Conservation (phyloP, 2,797 vertebrate genomes). For the Fistularia tabacaria region DNA sequence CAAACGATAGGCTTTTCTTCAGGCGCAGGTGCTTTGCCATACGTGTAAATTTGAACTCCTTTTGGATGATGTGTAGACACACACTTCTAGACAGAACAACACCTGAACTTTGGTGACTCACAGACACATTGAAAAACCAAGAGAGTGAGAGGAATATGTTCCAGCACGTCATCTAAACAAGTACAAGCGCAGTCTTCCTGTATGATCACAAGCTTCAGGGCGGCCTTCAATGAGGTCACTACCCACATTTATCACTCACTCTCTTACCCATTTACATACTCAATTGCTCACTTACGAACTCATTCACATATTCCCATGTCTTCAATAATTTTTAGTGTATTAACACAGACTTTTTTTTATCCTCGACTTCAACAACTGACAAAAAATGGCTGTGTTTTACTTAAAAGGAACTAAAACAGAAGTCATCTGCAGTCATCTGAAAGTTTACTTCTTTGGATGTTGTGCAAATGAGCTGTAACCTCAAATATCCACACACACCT, state of each 20-base stretch:
- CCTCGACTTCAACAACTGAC: too few species aligned
- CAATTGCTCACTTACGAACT: not conserved
- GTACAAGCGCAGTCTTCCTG: slow-evolving; percentile 27
- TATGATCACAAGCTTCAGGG: slow-evolving; percentile 24
- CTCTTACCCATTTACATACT: not conserved
- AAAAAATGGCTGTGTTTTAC: too few species aligned
- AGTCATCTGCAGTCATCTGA: too few species aligned
- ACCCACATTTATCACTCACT: not conserved
- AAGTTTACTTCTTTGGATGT: slow-evolving; percentile 6
- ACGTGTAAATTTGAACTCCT: slow-evolving; percentile 4
- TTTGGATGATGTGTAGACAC: slow-evolving; percentile 19
- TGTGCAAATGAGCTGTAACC: not conserved
- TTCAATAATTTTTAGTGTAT: too few species aligned
- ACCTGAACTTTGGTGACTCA: slow-evolving; percentile 50
- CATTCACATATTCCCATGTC: not conserved
- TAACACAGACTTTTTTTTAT: too few species aligned
- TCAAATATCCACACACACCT: slow-evolving; percentile 9
- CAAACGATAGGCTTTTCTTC: too few species aligned
- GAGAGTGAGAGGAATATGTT: slow-evolving; percentile 5
- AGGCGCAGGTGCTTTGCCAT: not conserved
- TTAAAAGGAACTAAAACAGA: too few species aligned
- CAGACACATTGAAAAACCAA: not conserved
- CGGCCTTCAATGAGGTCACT: slow-evolving; percentile 25
- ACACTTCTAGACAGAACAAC: slow-evolving; percentile 42
- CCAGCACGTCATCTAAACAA: slow-evolving; percentile 25